These are phyloP conservation scores for Pionites leucogaster DNA, from an alignment of 2,113 vertebrate genomes.

Conservation along the genomic window DNA sequence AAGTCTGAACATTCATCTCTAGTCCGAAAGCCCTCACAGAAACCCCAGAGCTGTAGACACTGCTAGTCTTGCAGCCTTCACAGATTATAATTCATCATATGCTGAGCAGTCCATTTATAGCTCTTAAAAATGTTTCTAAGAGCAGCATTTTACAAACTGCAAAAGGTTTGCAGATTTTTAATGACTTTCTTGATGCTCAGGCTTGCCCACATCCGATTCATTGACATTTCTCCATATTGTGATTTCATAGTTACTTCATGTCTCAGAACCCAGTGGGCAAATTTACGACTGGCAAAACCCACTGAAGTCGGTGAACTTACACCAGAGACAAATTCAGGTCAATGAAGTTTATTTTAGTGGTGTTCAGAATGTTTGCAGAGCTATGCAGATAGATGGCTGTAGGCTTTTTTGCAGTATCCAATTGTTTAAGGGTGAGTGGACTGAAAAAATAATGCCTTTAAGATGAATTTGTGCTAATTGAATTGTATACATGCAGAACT, in stretches of 20 bases:
- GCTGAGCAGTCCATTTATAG: constrained; percentile 18
- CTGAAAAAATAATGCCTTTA: neutral
- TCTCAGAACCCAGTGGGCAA: neutral
- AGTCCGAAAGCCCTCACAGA: neutral
- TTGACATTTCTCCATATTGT: neutral
- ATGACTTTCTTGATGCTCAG: neutral
- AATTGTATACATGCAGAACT: neutral
- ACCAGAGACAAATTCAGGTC: constrained; percentile 32
- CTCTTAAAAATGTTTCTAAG: neutral
- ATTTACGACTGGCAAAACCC: neutral
- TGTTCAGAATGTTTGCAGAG: neutral
- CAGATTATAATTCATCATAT: constrained; percentile 16
- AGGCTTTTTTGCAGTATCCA: neutral
- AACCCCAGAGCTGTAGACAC: neutral
- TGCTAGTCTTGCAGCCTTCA: constrained; percentile 18
- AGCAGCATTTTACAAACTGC: constrained; percentile 8
- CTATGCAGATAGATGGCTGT: neutral
- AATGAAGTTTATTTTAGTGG: constrained; percentile 16
- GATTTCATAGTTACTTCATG: neutral
- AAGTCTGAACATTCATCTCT: neutral
- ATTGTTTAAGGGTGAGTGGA: neutral
- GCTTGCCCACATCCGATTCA: neutral
- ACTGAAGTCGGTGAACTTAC: neutral
- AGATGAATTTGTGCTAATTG: neutral
- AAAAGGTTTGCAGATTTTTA: neutral